Evolutionary conservation across 2,113 vertebrate genomes (phyloP).

Genomic region (Nibea albiflora): DNA sequence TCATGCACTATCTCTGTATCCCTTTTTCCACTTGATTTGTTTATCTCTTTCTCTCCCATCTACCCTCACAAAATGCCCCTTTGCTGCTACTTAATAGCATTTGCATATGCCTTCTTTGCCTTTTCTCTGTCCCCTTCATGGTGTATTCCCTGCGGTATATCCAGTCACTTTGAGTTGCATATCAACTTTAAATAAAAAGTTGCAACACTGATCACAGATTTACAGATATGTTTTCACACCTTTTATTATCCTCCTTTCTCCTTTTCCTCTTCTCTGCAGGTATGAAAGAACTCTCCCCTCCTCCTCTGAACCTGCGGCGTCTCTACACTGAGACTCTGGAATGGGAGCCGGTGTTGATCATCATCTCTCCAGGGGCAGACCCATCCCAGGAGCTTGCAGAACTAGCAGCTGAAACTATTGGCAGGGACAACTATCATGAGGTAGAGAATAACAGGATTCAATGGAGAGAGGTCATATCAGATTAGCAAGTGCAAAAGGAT

Average conservation of each 20-base stretch:
- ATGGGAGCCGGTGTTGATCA: slow-evolving; percentile 93
- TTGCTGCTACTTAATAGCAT: not conserved
- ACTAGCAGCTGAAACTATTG: slow-evolving; percentile 89
- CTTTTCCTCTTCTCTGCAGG: slow-evolving; percentile 77
- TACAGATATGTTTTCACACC: not conserved
- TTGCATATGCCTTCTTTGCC: slow-evolving; percentile 16
- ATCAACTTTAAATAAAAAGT: slow-evolving; percentile 15
- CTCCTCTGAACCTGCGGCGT: slow-evolving; percentile 91
- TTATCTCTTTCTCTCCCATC: not conserved
- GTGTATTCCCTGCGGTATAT: not conserved
- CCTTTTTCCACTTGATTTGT: slow-evolving; percentile 13
- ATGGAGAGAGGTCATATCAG: slow-evolving; percentile 15
- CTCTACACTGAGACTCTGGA: slow-evolving; percentile 92
- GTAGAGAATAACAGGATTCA: slow-evolving; percentile 65
- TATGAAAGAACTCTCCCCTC: slow-evolving; percentile 93
- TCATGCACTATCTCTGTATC: not conserved
- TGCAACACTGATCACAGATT: not conserved
- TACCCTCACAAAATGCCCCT: slow-evolving; percentile 15
- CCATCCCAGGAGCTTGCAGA: slow-evolving; percentile 97
- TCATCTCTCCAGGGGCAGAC: slow-evolving; percentile 97
- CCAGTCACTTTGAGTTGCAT: slow-evolving; percentile 12
- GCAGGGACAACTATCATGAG: slow-evolving; percentile 92
- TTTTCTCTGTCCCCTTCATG: not conserved
- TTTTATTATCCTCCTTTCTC: slow-evolving; percentile 2
- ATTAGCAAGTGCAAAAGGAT: slow-evolving; percentile 15